phyloP scores from a whole-genome alignment of 2,888 invertebrate species.

The Ischnus inquisitorius region DNA sequence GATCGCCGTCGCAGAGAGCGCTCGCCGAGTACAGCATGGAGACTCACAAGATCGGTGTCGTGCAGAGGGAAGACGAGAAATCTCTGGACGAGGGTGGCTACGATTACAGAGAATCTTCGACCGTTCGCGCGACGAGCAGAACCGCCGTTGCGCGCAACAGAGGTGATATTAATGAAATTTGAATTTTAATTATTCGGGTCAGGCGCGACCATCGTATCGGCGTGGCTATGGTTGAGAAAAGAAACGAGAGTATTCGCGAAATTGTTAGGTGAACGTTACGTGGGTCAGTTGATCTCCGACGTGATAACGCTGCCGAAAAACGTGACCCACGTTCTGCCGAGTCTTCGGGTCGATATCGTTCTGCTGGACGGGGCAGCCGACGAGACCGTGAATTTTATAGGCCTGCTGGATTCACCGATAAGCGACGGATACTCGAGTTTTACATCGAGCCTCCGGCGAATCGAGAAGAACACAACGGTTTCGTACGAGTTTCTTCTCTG shows the following conservation, averaged over 20 bases:
- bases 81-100: constrained; percentile 50
- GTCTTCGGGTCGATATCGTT: constrained; percentile 58
- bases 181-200: background rate
- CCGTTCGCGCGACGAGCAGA: constrained; percentile 20
- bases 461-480: constrained; percentile 36
- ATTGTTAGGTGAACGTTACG: constrained; percentile 42
- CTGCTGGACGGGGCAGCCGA: constrained; percentile 48
- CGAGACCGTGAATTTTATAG: constrained; percentile 55
- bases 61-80: constrained; percentile 57
- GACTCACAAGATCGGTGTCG: constrained; percentile 63
- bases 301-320: constrained; percentile 57
- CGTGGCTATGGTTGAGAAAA: background rate
- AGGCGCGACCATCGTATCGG: background rate
- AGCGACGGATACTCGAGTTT: constrained; percentile 53
- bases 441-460: constrained; percentile 45
- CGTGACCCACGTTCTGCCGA: constrained; percentile 53
- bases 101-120: constrained; percentile 55
- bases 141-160: constrained; percentile 49
- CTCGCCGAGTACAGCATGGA: constrained; percentile 56
- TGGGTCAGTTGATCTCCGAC: constrained; percentile 63
- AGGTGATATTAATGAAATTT: constrained; percentile 31
- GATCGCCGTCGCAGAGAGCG: constrained; percentile 47
- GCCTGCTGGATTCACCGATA: constrained; percentile 57
- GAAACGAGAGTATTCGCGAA: background rate
- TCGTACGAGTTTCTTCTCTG: constrained; percentile 62